Evolutionary conservation across 1,140 invertebrate species (phyloP).

Genomic region (Halesus radiatus): DNA sequence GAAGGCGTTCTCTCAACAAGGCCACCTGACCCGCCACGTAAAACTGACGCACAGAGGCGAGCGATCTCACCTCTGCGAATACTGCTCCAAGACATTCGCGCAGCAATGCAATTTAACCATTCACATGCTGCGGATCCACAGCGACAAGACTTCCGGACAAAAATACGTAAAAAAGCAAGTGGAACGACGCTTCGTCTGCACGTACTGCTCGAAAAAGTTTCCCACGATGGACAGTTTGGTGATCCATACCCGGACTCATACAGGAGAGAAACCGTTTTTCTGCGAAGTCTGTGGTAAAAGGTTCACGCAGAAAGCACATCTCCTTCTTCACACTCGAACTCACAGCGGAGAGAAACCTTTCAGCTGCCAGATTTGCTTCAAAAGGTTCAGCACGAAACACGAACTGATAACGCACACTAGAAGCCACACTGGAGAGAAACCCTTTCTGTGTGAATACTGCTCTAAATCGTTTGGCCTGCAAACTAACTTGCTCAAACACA

Average conservation of each 20-base stretch:
- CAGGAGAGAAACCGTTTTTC: conserved; percentile 1
- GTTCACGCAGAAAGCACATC: not conserved
- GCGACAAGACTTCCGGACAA: not conserved
- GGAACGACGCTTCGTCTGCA: not conserved
- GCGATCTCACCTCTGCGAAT: not conserved
- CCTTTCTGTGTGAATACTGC: not conserved
- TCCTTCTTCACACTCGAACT: not conserved
- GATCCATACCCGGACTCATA: not conserved
- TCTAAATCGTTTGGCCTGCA: too few relatives aligned
- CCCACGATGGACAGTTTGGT: not conserved
- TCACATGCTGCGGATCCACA: not conserved
- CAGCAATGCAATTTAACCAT: not conserved
- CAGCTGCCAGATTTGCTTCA: not conserved
- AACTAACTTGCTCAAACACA: too few relatives aligned
- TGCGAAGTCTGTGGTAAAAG: not conserved
- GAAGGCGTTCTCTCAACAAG: not conserved
- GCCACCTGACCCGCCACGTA: not conserved
- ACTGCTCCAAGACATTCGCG: not conserved
- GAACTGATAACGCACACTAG: not conserved
- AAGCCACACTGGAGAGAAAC: conserved; percentile 18
- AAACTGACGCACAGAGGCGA: not conserved
- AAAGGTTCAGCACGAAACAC: not conserved
- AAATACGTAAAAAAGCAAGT: not conserved
- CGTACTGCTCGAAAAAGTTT: not conserved
- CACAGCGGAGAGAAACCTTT: conserved; percentile 5